Evolutionary conservation across 2,113 vertebrate genomes (phyloP).

Genomic region (Jacana jacana): DNA sequence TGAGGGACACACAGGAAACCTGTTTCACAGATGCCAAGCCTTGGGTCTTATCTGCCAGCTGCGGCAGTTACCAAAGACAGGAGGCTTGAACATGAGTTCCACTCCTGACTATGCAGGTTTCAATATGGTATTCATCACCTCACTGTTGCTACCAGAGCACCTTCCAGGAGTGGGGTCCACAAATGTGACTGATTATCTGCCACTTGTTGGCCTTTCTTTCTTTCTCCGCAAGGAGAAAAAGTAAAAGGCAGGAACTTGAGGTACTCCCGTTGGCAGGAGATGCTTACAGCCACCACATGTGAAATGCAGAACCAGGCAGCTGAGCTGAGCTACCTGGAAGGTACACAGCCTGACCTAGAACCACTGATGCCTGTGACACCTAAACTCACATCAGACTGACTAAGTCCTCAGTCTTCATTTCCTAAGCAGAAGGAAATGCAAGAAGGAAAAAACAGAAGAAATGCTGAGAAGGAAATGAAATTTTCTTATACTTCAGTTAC

Average conservation of each 20-base stretch:
- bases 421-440: not conserved
- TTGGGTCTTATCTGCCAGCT: not conserved
- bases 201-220: not conserved
- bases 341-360: not conserved
- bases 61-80: not conserved
- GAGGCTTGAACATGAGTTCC: not conserved
- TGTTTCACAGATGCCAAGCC: not conserved
- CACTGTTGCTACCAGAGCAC: not conserved
- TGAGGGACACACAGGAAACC: not conserved
- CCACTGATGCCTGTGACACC: not conserved
- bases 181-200: not conserved
- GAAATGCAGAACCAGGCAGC: not conserved
- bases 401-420: not conserved
- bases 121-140: not conserved
- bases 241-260: not conserved
- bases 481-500: not conserved
- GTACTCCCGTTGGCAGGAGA: not conserved
- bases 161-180: not conserved
- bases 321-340: not conserved
- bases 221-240: not conserved
- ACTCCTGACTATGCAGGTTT: not conserved
- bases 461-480: not conserved
- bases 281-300: not conserved
- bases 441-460: not conserved
- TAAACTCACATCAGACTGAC: not conserved